Conservation (phyloP, 2,888 invertebrate genomes). For the Steinernema scapterisci region DNA sequence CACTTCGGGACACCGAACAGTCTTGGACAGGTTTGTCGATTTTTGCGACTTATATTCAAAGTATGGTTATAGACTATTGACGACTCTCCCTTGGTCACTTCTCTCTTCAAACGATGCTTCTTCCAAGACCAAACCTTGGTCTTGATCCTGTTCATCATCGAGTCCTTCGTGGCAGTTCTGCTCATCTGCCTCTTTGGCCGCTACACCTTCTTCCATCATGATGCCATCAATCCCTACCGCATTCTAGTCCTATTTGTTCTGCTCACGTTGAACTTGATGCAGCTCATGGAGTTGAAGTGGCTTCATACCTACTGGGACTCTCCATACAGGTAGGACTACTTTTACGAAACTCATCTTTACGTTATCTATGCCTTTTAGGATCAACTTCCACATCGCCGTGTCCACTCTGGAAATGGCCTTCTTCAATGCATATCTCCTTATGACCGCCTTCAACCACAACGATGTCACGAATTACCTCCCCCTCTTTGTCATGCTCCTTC, state of each 20-base stretch:
- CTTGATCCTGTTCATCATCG: neutral
- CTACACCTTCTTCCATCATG: neutral
- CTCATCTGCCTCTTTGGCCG: neutral
- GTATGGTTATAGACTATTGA: neutral
- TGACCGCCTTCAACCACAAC: slow-evolving; percentile 6
- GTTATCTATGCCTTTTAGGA: slow-evolving; percentile 34
- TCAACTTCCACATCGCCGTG: slow-evolving; percentile 48
- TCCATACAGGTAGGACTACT: neutral
- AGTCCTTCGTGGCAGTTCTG: neutral
- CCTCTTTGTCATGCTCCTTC: slow-evolving; percentile 1
- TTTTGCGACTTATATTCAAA: neutral
- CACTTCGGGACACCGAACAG: slow-evolving; percentile 13
- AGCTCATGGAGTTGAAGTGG: slow-evolving; percentile 19
- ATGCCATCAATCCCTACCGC: slow-evolving; percentile 15
- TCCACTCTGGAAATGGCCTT: slow-evolving; percentile 54
- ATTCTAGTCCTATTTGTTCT: slow-evolving; percentile 9
- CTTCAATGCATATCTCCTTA: slow-evolving; percentile 40
- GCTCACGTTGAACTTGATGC: neutral
- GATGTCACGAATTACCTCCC: neutral
- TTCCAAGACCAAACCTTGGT: neutral
- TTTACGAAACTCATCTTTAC: neutral
- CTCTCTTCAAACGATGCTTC: neutral
- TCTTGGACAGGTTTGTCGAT: slow-evolving; percentile 7
- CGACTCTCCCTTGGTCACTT: neutral
- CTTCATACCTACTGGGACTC: slow-evolving; percentile 20